Evolutionary conservation across 2,888 invertebrate genomes (phyloP), one percentile per base, ranked within the genome.

Genomic region (Antheraea assamensis): DNA sequence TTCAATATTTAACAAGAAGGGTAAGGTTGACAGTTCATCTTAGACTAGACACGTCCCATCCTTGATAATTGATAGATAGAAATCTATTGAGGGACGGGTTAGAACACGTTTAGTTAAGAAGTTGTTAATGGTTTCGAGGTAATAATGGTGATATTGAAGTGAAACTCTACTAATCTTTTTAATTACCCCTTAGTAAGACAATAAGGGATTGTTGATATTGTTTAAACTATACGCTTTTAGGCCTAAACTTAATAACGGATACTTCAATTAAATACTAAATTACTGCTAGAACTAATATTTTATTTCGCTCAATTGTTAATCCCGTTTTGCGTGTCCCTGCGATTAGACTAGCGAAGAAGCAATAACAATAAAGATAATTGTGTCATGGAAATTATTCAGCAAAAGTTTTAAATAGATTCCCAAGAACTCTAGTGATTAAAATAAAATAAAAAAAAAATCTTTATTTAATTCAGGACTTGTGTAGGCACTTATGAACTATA

Each of bases 31-130:
- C 3, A 64, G 61, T 17, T 64, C 61, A 64, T 64, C 30, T 64
- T 64, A 64, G 27, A 64, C 27, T 64, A 64, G 70, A 70, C 52
- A 55, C 13, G 13, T 55, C 71, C 31, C 31, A 61, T 84, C 84
- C 84, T 85, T 83, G 87, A 85, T 86, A 86, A 87, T 86, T 85
- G 84, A 88, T 87, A 85, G 87, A 87, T 88, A 85, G 81, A 81
- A 80, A 86, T 61, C 82, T 83, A 78, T 76, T 79, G 72, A 76
- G 75, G 76, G 79, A 84, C 76, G 81, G 79, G 81, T 82, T 81
- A 74, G 21, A 58, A 30, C 52, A 72, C 71, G 71, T 72, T 66
- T 72, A 70, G 35, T 4, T 24, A 35, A 72, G 35, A 42, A 27
- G 19, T 17, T 17, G 30, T 27, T 17, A 4, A 3, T 27, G 13